Evolutionary conservation across 1,140 invertebrate genomes (phyloP).

Genomic region (Panulirus ornatus): DNA sequence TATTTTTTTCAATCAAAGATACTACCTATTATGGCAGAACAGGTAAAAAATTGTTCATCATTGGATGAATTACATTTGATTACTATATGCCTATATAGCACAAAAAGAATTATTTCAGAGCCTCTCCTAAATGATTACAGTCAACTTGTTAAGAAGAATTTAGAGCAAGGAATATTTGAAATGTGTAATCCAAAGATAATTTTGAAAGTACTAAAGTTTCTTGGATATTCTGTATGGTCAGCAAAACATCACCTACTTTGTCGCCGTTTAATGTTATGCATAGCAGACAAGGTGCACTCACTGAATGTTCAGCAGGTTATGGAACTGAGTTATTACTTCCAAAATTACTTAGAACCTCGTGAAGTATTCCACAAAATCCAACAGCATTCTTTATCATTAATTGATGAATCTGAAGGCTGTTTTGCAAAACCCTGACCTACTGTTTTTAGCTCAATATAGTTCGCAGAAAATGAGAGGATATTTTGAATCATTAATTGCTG

Average conservation of each 20-base stretch:
- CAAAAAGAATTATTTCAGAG: conserved; percentile 46
- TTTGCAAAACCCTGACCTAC: conserved; percentile 7
- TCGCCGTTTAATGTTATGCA: conserved; percentile 29
- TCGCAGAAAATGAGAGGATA: conserved; percentile 13
- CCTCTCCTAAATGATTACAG: conserved; percentile 33
- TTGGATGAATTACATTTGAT: conserved; percentile 53
- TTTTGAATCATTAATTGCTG: conserved; percentile 44
- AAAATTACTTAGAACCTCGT: conserved; percentile 33
- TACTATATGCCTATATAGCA: conserved; percentile 53
- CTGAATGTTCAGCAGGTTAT: conserved; percentile 35
- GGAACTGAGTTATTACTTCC: conserved; percentile 44
- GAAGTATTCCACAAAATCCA: conserved; percentile 36
- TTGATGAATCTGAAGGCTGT: neutral
- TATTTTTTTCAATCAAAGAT: conserved; percentile 57
- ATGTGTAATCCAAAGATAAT: conserved; percentile 42
- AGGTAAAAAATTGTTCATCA: conserved; percentile 23
- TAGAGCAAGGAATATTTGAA: conserved; percentile 34
- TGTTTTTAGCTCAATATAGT: conserved; percentile 49
- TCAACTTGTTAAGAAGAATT: conserved; percentile 21
- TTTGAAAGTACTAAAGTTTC: conserved; percentile 48
- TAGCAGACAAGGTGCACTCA: conserved; percentile 3
- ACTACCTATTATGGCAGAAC: neutral
- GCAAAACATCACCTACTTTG: neutral
- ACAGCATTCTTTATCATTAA: conserved; percentile 8
- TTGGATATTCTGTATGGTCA: conserved; percentile 33